Base-by-base conservation (phyloP, 2,888 invertebrate genomes). In the Uloborus plumipes region DNA sequence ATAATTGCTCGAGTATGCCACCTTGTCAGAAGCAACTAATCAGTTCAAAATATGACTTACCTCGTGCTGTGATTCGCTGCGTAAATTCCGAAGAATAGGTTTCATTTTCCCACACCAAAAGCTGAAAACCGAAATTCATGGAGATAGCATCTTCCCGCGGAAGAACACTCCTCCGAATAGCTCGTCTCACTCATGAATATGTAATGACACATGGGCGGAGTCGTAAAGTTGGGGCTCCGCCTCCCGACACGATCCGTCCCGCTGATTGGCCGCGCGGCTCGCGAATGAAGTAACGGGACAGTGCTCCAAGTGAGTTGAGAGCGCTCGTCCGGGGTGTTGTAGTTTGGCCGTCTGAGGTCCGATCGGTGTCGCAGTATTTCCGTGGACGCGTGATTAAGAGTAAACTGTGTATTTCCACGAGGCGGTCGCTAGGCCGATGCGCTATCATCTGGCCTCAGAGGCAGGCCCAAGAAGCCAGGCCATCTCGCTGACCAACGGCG, bases 401-500 rank as follows among this genome's bases (percentile, higher is more conserved):
- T 70, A 65, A 47, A 69, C 53, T 55, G 69, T 74, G 74, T 73
- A 49, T 74, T 65, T 62, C 39, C 58, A 50, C 62, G 70, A 47
- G 47, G 53, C 67, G 20, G 49, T 62, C 66, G 59, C 51, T 58
- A 69, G 75, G 71, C 83, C 77, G 66, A 83, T 83, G 83, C 77
- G 83, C 53, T 83, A 69, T 73, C 83, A 70, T 65, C 69, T 77
- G 83, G 72, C 75, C 39, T 55, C 66, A 9, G 82, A 77, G 77
- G 77, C 76, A 39, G 82, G 82, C 72, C 74, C 73, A 20, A 31
- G 77, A 58, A 83, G 83, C 83, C 77, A 72, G 83, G 83, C 83
- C 26, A 77, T 77, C 39, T 64, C 83, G 47, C 62, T 75, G 58
- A 75, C 67, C 55, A 83, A 74, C 77, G 70, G 70, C 14, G 64